Conservation (phyloP, 2,797 vertebrate genomes). For the Thamnophis elegans region DNA sequence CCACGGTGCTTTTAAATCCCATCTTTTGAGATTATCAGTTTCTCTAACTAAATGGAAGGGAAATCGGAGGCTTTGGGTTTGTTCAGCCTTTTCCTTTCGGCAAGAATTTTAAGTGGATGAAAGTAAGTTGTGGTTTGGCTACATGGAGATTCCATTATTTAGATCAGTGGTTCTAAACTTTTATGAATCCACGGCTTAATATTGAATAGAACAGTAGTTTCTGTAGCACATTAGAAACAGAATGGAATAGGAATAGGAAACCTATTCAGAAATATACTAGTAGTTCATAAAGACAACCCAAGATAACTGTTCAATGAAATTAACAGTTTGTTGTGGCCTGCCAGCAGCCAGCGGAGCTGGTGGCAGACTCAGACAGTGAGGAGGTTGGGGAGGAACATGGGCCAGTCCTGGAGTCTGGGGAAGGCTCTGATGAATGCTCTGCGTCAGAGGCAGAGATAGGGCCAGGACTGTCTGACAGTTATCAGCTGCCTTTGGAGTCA, state of each 20-base stretch:
- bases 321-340: too few species aligned
- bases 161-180: background rate
- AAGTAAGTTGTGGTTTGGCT: background rate
- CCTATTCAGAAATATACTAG: background rate
- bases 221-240: background rate
- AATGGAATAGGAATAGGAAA: background rate
- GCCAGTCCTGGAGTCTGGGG: too few species aligned
- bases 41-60: background rate
- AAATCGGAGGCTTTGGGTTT: background rate
- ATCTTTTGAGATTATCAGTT: background rate
- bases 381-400: too few species aligned
- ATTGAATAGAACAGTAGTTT: background rate
- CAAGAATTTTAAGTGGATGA: background rate
- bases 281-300: background rate
- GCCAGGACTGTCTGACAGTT: too few species aligned
- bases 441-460: too few species aligned
- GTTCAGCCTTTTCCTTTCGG: background rate
- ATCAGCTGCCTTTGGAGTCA: too few species aligned
- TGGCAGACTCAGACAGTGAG: too few species aligned
- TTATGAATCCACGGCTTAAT: background rate
- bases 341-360: too few species aligned
- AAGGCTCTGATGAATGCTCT: too few species aligned
- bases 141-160: too few species aligned
- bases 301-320: background rate
- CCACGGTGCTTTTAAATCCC: background rate